Percentiles rank a stretch among this genome's conserved stretches.
Evolutionary conservation across 2,888 invertebrate species (phyloP).

Genomic region (Ornithoptera priamus): DNA sequence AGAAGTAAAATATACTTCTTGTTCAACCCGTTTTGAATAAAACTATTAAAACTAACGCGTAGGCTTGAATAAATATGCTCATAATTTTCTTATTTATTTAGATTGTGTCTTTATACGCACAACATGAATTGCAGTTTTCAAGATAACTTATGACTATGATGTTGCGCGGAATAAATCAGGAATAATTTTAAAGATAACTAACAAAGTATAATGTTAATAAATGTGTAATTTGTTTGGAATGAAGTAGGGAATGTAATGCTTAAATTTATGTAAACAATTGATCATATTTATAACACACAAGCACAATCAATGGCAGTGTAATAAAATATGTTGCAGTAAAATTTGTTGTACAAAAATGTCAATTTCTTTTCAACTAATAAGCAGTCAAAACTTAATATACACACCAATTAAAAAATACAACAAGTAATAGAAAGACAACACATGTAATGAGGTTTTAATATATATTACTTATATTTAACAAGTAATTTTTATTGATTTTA

Average conservation of each 20-base stretch:
- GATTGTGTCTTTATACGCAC: background rate
- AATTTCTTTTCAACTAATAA: too few relatives aligned
- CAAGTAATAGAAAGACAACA: too few relatives aligned
- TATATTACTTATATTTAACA: too few relatives aligned
- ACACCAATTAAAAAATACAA: too few relatives aligned
- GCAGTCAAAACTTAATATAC: too few relatives aligned
- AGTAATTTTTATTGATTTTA: too few relatives aligned
- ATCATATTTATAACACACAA: background rate
- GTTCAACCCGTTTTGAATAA: background rate
- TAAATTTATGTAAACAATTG: background rate
- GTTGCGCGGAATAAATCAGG: background rate
- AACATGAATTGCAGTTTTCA: constrained; percentile 2
- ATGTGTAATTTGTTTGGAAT: constrained; percentile 2
- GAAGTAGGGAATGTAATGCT: background rate
- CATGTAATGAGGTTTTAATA: too few relatives aligned
- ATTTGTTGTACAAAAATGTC: too few relatives aligned
- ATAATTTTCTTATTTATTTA: background rate
- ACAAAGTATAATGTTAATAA: constrained; percentile 1
- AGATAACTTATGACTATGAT: background rate
- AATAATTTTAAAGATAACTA: background rate
- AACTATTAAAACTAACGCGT: background rate
- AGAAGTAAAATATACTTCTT: too few relatives aligned
- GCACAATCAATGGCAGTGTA: background rate
- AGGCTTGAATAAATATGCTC: background rate
- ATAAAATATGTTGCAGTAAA: background rate